Conservation (phyloP, 2,113 vertebrate species). For the Tenebrosternarchus preto region DNA sequence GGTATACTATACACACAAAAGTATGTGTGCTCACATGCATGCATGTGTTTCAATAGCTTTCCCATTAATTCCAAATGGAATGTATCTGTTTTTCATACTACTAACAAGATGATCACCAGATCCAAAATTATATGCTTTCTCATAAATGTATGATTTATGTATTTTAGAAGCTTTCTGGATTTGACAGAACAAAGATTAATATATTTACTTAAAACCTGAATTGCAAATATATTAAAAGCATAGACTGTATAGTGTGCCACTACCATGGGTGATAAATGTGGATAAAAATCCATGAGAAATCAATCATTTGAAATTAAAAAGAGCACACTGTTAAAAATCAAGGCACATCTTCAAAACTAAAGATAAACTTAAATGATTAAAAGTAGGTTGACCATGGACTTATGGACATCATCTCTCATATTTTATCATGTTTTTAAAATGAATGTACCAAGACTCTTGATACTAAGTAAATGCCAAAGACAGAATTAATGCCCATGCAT, state of each 20-base stretch:
- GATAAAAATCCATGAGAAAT: constrained; percentile 21
- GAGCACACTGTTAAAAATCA: constrained; percentile 30
- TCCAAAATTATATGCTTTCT: too few relatives aligned
- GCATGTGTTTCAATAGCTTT: background rate
- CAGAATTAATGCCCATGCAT: constrained; percentile 2
- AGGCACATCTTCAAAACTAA: constrained; percentile 45
- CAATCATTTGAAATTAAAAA: constrained; percentile 28
- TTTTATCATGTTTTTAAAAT: constrained; percentile 42
- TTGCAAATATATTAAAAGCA: background rate
- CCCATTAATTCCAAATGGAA: too few relatives aligned
- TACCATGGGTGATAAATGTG: constrained; percentile 3
- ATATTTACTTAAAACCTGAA: too few relatives aligned
- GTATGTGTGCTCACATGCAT: too few relatives aligned
- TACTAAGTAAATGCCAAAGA: constrained; percentile 31
- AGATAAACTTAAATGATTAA: constrained; percentile 47
- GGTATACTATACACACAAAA: too few relatives aligned
- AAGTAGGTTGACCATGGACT: constrained; percentile 19
- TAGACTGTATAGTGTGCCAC: constrained; percentile 10
- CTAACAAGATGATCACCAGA: too few relatives aligned
- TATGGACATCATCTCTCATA: constrained; percentile 27
- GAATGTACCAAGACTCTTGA: constrained; percentile 20
- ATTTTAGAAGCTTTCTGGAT: too few relatives aligned
- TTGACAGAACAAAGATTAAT: too few relatives aligned
- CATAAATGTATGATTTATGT: too few relatives aligned
- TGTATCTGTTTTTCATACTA: too few relatives aligned